These are phyloP conservation scores for Podiceps cristatus DNA, from an alignment of 2,113 vertebrate genomes.

Conservation along the genomic window DNA sequence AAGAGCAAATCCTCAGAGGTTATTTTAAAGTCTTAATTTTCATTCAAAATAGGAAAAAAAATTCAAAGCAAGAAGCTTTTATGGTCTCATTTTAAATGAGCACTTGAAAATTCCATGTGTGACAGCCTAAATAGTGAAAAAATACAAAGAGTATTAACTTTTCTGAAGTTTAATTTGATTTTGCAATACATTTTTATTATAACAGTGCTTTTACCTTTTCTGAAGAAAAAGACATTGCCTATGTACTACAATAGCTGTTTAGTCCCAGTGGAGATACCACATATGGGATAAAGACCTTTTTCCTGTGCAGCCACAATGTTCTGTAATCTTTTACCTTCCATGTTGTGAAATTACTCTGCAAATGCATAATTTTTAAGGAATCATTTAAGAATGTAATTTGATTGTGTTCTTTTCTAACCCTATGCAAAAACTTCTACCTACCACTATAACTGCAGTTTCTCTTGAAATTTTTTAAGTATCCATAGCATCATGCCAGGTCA, in stretches of 20 bases:
- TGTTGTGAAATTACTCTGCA: neutral
- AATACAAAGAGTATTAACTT: neutral
- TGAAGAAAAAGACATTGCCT: neutral
- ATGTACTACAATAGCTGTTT: neutral
- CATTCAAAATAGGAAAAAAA: neutral
- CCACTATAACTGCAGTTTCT: neutral
- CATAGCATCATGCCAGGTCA: constrained; percentile 24
- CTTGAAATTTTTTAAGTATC: neutral
- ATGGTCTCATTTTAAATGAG: neutral
- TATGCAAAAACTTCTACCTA: neutral
- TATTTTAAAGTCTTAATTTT: neutral
- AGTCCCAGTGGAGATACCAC: neutral
- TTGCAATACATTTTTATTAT: neutral
- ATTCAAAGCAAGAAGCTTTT: neutral
- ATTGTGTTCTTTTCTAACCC: neutral
- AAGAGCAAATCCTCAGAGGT: neutral
- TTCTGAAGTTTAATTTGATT: neutral
- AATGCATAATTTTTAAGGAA: neutral
- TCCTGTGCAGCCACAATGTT: neutral
- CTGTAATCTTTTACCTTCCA: neutral
- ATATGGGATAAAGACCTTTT: neutral
- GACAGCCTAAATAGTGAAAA: neutral
- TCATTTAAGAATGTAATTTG: neutral
- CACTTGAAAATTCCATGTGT: neutral
- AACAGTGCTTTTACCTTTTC: neutral